Percentiles rank a stretch among this genome's conserved stretches.
These are phyloP conservation scores for Biston betularia DNA, from an alignment of 2,888 invertebrate genomes.

Conservation along the genomic window DNA sequence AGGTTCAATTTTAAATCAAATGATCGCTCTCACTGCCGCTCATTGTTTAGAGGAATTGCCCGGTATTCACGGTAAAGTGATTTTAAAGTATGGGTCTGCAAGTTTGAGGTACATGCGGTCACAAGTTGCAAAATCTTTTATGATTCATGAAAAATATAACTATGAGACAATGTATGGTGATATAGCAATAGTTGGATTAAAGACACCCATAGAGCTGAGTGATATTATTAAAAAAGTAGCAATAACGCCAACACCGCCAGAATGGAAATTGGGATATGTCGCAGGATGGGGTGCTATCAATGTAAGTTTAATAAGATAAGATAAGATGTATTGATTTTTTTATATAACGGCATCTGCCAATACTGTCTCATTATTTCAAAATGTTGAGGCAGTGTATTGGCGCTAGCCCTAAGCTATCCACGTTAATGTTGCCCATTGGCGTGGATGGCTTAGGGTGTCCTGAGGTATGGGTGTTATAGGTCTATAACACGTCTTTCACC, in stretches of 20 bases:
- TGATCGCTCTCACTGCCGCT: conserved; percentile 46
- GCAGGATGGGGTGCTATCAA: conserved; percentile 51
- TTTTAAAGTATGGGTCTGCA: conserved; percentile 16
- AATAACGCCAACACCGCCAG: conserved; percentile 27
- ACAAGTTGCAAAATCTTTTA: conserved; percentile 1
- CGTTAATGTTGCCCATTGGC: too few relatives aligned
- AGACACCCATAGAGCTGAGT: neutral
- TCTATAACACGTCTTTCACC: too few relatives aligned
- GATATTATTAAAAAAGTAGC: conserved; percentile 17
- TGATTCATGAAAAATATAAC: conserved; percentile 11
- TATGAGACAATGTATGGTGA: conserved; percentile 5
- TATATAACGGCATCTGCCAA: too few relatives aligned
- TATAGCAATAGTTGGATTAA: conserved; percentile 11
- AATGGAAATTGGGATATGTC: conserved; percentile 33
- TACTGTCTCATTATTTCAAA: too few relatives aligned
- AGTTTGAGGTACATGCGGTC: neutral
- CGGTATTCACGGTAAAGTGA: neutral
- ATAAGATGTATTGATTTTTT: too few relatives aligned
- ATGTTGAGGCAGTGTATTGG: too few relatives aligned
- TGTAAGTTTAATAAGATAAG: conserved; percentile 41
- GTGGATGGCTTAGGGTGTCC: too few relatives aligned
- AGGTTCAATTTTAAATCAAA: conserved; percentile 48
- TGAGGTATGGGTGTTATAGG: too few relatives aligned
- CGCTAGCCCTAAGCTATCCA: too few relatives aligned
- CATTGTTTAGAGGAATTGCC: conserved; percentile 42